Conservation (phyloP, 2,797 vertebrate genomes). For the Amniataba percoides region DNA sequence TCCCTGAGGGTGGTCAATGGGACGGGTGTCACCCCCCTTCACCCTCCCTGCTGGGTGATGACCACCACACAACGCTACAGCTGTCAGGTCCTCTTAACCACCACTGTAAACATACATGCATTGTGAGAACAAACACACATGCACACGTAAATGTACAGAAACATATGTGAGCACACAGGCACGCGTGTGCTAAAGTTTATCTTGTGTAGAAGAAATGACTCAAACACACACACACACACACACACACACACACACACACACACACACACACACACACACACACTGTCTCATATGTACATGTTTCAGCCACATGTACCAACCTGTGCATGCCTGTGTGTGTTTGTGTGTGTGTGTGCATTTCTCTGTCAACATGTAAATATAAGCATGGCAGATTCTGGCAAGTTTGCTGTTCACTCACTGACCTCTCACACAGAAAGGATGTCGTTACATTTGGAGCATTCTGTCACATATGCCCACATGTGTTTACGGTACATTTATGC, state of each 20-base stretch:
- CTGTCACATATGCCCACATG: constrained; percentile 39
- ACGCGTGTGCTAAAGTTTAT: constrained; percentile 1
- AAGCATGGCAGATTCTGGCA: constrained; percentile 36
- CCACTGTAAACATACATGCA: constrained; percentile 57
- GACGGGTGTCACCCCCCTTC: constrained; percentile 77
- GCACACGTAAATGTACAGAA: not conserved
- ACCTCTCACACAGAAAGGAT: constrained; percentile 51
- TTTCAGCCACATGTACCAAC: constrained; percentile 14
- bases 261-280: constrained; percentile 10
- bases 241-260: constrained; percentile 4
- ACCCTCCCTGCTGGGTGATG: constrained; percentile 80
- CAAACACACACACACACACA: constrained; percentile 16
- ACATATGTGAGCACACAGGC: constrained; percentile 18
- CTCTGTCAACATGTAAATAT: constrained; percentile 10
- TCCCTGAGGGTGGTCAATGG: constrained; percentile 80
- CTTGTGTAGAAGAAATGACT: not conserved
- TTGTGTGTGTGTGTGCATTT: not conserved
- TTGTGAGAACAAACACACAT: constrained; percentile 27
- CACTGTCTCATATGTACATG: constrained; percentile 5
- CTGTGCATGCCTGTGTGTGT: not conserved
- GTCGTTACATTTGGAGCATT: constrained; percentile 28
- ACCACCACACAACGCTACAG: constrained; percentile 74
- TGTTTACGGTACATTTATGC: constrained; percentile 30
- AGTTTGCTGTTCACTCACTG: constrained; percentile 42
- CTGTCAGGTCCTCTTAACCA: constrained; percentile 81